A percentile compares a stretch with the other conserved stretches of the same genome.
These are phyloP conservation scores for Coecobrya sp. DNA, from an alignment of 2,888 invertebrate species.

Conservation along the genomic window DNA sequence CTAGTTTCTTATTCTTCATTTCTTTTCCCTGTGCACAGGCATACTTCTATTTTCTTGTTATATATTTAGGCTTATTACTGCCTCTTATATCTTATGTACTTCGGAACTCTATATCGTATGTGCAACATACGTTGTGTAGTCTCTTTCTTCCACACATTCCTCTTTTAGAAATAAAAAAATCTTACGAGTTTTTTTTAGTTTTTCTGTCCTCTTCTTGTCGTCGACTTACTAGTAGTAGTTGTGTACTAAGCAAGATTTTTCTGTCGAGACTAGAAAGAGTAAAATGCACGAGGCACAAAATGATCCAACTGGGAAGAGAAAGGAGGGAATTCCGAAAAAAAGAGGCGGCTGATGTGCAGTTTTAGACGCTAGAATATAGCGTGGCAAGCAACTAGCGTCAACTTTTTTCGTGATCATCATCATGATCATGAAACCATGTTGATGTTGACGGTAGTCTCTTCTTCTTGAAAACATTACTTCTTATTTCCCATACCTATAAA, in stretches of 20 bases:
- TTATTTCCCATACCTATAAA: not conserved
- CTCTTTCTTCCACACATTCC: conserved; percentile 26
- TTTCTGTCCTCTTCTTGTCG: conserved; percentile 31
- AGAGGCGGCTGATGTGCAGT: conserved; percentile 59
- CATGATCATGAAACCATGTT: conserved; percentile 53
- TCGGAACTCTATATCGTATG: not conserved
- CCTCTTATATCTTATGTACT: not conserved
- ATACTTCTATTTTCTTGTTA: not conserved
- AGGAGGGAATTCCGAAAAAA: conserved; percentile 50
- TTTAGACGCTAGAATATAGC: conserved; percentile 19
- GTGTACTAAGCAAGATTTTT: conserved; percentile 55
- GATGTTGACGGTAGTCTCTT: conserved; percentile 50
- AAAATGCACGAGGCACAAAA: conserved; percentile 51
- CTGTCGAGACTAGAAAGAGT: conserved; percentile 39
- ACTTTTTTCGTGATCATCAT: conserved; percentile 54
- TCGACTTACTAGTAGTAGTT: conserved; percentile 10
- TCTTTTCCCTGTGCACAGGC: not conserved
- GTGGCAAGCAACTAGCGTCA: conserved; percentile 13
- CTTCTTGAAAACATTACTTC: conserved; percentile 31
- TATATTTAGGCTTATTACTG: too few relatives aligned
- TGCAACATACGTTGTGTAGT: conserved; percentile 34
- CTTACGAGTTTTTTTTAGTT: not conserved
- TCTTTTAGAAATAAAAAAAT: too few relatives aligned
- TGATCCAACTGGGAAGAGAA: conserved; percentile 68
- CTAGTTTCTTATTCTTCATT: conserved; percentile 63